Base-by-base conservation (phyloP, 2,888 invertebrate genomes). In the Amphipyra berbera region DNA sequence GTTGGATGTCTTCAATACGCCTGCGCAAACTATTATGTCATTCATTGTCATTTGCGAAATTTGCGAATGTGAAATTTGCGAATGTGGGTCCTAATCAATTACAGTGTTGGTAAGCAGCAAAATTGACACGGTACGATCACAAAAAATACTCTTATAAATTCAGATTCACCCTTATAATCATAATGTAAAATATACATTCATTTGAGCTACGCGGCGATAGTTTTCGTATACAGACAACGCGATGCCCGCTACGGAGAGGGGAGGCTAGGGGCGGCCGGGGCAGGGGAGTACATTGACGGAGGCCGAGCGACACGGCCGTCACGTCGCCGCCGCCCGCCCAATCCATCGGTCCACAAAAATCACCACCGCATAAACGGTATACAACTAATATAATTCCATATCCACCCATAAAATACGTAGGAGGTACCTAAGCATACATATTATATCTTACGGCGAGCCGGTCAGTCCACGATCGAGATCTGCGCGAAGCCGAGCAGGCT, bases 401-500 rank as follows among this genome's bases (percentile, higher is more conserved):
- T 88, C 89, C 88, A 90, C 90, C 90, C 87, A 88, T 90, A 87
- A 82, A 86, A 87, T 90, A 88, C 82, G 84, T 86, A 90, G 86
- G 86, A 89, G 84, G 84, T 86, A 85, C 81, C 82, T 84, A 88
- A 82, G 85, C 83, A 82, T 83, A 85, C 53, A 68, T 58, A 64
- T 53, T 52, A 50, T 37, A 21, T 55, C 61, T 56, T 35, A 64
- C 59, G 21, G 56, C 64, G 40, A 35, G 42, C 33, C 61, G 63
- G 70, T 90, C 96, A 98, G 96, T 98, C 98, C 78, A 97, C 97
- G 90, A 99, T 97, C 82, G 99, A 98, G 89, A 99, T 97, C 95
- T 99, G 99, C 90, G 99, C 99, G 95, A 97, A 99, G 85, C 99
- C 99, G 88, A 99, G 96, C 78, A 99, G 96, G 46, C 98, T 97